phyloP scores from a whole-genome alignment of 2,797 vertebrate species.

The Vespertilio murinus region DNA sequence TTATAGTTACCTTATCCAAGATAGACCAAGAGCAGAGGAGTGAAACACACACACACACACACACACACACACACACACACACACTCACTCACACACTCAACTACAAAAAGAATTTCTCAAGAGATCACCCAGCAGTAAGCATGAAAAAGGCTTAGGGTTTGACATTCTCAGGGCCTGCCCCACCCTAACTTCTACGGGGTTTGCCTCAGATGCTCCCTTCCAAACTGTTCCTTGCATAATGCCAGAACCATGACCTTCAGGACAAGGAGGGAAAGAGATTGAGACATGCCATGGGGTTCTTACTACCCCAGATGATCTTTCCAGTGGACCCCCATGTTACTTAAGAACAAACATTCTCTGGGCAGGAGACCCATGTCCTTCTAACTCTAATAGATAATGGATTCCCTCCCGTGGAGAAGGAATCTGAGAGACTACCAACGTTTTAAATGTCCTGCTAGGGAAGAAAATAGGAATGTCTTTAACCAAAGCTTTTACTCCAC shows the following conservation, averaged over 20 bases:
- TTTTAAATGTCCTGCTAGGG: not conserved
- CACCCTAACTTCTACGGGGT: not conserved
- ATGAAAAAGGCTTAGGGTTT: not conserved
- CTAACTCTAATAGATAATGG: not conserved
- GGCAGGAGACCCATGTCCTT: not conserved
- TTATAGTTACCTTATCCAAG: not conserved
- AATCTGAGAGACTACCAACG: not conserved
- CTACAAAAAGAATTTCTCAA: not conserved
- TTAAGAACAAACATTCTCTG: not conserved
- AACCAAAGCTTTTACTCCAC: not conserved
- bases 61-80: not conserved
- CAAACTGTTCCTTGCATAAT: not conserved
- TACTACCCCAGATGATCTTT: not conserved
- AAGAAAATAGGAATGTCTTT: not conserved
- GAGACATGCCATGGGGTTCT: not conserved
- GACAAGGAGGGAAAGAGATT: not conserved
- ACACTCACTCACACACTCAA: not conserved
- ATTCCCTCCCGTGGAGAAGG: not conserved
- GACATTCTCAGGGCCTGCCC: not conserved
- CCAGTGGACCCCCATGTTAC: not conserved
- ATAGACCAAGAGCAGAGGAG: not conserved
- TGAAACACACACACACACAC: not conserved
- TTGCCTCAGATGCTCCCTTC: not conserved
- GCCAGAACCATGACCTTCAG: not conserved
- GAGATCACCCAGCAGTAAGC: not conserved